Conservation (phyloP, 2,888 invertebrate genomes). For the Mythimna impura region DNA sequence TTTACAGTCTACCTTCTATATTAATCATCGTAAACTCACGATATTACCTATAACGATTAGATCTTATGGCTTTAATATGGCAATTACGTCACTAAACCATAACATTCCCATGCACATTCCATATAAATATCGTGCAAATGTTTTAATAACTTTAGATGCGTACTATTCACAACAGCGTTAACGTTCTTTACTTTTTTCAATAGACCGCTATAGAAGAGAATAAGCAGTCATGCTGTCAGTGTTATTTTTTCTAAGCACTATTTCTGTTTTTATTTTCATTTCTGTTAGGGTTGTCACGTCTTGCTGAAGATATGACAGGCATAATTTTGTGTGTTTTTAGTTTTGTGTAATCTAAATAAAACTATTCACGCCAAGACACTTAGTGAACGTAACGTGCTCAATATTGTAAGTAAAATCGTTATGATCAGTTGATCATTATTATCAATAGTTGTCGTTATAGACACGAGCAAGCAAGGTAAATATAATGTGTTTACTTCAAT, state of each 20-base stretch:
- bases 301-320: not conserved
- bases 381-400: not conserved
- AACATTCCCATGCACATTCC: slow-evolving; percentile 56
- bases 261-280: slow-evolving; percentile 1
- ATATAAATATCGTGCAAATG: slow-evolving; percentile 61
- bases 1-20: slow-evolving; percentile 60
- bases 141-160: slow-evolving; percentile 62
- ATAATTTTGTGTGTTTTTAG: not conserved
- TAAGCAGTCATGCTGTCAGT: not conserved
- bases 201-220: not conserved
- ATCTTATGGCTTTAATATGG: slow-evolving; percentile 60
- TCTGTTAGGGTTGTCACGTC: not conserved
- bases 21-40: slow-evolving; percentile 66
- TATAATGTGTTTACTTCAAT: slow-evolving; percentile 11
- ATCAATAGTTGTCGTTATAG: not conserved
- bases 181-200: slow-evolving; percentile 21
- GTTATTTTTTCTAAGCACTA: slow-evolving; percentile 1
- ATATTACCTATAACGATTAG: slow-evolving; percentile 62
- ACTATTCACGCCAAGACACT: not conserved
- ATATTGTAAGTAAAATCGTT: not conserved
- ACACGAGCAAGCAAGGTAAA: slow-evolving; percentile 12
- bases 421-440: not conserved
- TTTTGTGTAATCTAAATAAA: not conserved
- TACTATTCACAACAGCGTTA: slow-evolving; percentile 41
- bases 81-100: slow-evolving; percentile 64